These are phyloP conservation scores for Daboia siamensis DNA, from an alignment of 2,113 vertebrate species.

Conservation along the genomic window DNA sequence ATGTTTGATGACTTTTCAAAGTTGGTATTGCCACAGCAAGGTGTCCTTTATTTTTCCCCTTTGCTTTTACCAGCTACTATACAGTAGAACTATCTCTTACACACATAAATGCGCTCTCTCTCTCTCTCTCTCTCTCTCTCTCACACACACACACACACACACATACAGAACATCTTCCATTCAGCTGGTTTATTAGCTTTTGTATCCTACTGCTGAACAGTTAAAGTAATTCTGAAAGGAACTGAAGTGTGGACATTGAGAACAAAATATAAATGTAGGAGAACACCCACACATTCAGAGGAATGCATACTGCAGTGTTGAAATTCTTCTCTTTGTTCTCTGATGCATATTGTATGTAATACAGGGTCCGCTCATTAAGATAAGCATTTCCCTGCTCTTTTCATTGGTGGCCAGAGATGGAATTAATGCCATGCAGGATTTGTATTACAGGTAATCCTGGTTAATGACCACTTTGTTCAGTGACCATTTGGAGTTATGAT, in stretches of 20 bases:
- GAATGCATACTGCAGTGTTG: background rate
- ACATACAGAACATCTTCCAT: background rate
- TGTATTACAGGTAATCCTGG: background rate
- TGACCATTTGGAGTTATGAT: background rate
- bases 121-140: too few species aligned
- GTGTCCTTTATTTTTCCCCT: background rate
- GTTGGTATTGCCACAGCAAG: background rate
- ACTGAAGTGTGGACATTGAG: background rate
- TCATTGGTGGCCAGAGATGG: background rate
- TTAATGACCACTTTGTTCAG: background rate
- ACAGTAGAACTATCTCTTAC: background rate
- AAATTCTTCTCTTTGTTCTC: background rate
- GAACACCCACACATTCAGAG: background rate
- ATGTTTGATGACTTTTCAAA: conserved; percentile 13
- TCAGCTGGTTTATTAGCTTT: background rate
- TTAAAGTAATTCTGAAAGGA: background rate
- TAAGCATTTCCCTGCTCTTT: background rate
- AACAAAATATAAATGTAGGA: background rate
- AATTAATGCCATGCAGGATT: background rate
- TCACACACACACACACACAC: background rate
- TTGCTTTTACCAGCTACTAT: background rate
- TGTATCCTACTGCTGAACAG: background rate
- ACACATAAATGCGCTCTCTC: background rate
- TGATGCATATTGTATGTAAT: background rate
- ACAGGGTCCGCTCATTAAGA: fast-evolving